Conservation (phyloP, 1,140 invertebrate genomes). For the Nasonia giraulti region DNA sequence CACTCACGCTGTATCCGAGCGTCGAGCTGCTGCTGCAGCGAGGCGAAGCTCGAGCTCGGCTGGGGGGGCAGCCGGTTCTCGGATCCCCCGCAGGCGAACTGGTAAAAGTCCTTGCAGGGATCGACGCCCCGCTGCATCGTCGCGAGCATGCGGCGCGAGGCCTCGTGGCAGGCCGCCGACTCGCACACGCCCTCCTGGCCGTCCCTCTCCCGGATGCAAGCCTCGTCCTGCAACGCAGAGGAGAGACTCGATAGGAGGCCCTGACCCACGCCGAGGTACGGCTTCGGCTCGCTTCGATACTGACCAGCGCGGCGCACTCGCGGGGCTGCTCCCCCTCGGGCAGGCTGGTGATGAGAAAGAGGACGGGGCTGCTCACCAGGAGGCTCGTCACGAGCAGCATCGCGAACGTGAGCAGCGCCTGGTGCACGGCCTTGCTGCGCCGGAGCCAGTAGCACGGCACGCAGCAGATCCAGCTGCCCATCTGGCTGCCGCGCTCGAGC, state of each 20-base stretch:
- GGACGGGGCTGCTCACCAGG: constrained; percentile 77
- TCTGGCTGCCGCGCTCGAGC: constrained; percentile 60
- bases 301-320: constrained; percentile 73
- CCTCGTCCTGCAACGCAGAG: constrained; percentile 62
- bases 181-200: constrained; percentile 67
- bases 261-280: no score
- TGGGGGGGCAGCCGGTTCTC: constrained; percentile 64
- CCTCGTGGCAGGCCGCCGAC: constrained; percentile 66
- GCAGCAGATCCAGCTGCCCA: constrained; percentile 78
- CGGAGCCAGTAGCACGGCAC: constrained; percentile 77
- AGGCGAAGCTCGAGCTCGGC: constrained; percentile 66
- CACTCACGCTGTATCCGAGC: constrained; percentile 67
- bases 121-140: constrained; percentile 71
- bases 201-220: constrained; percentile 65
- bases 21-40: constrained; percentile 69
- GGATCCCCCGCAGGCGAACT: constrained; percentile 80
- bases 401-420: constrained; percentile 77
- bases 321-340: constrained; percentile 74
- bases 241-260: no score
- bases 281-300: constrained; percentile 42
- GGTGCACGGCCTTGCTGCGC: constrained; percentile 77
- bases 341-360: constrained; percentile 78
- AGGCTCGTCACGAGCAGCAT: constrained; percentile 77
- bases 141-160: constrained; percentile 68
- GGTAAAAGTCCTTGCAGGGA: constrained; percentile 83